Percentiles rank a stretch among this genome's conserved stretches.
phyloP scores from a whole-genome alignment of 2,888 invertebrate species.

The Entomobrya multifasciata region DNA sequence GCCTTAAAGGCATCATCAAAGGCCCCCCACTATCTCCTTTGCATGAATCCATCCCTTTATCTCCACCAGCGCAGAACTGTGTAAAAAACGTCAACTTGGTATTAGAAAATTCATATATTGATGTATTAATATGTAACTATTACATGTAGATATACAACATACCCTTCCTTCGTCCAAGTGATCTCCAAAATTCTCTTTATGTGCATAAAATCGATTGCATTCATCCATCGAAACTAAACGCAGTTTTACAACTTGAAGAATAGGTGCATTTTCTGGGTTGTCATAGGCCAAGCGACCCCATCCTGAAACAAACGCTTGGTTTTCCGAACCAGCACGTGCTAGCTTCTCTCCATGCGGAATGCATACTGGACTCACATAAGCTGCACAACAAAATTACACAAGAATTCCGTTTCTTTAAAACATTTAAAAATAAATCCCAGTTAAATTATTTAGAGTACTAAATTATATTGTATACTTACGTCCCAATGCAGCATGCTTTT shows the following conservation, averaged over 20 bases:
- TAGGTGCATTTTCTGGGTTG: constrained; percentile 63
- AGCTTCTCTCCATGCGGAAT: constrained; percentile 69
- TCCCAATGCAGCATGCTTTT: constrained; percentile 57
- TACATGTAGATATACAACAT: too few species aligned
- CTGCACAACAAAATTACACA: constrained; percentile 29
- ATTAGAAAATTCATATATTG: neutral
- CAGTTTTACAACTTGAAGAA: constrained; percentile 70
- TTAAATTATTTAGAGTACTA: neutral
- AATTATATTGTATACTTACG: constrained; percentile 44
- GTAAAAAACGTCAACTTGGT: neutral
- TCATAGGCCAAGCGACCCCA: constrained; percentile 72
- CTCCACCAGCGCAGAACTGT: constrained; percentile 74
- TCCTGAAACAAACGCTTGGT: constrained; percentile 69
- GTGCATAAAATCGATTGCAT: constrained; percentile 71
- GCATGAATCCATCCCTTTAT: constrained; percentile 63
- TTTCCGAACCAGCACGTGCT: constrained; percentile 16
- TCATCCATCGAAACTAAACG: constrained; percentile 58
- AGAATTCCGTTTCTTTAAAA: too few species aligned
- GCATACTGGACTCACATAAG: constrained; percentile 71
- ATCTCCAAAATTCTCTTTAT: constrained; percentile 64
- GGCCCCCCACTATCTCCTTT: constrained; percentile 73
- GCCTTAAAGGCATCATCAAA: constrained; percentile 57
- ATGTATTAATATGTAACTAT: too few species aligned
- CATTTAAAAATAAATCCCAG: neutral
- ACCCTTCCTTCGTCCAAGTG: constrained; percentile 73